Evolutionary conservation across 2,113 vertebrate species (phyloP), one percentile per base, ranked within the genome.

Genomic region (Casuarius casuarius): DNA sequence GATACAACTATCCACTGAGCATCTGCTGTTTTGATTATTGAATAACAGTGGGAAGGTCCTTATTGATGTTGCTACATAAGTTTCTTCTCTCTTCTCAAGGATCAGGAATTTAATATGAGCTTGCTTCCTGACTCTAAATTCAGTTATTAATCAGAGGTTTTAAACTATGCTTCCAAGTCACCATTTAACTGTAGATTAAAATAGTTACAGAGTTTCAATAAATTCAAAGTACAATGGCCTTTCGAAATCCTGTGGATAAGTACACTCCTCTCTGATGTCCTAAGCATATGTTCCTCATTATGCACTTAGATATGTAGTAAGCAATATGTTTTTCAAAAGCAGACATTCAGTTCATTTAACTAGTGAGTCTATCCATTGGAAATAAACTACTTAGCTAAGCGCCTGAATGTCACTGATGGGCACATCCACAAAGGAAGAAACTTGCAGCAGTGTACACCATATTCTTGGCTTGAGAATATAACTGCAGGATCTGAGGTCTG

Each of bases 11-110:
- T 94, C 86, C 84, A 76, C 77, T 82, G 66, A 95, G 77, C 84
- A 82, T 89, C 89, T 90, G 66, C 78, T 95, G 58, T 95, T 94
- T 84, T 17, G 0, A 66, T 93, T 74, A 87, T 94, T 84, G 93
- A 63, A 73, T 66, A 91, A 62, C 70, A 95, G 89, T 96, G 80
- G 78, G 77, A 90, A 92, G 61, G 56, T 89, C 66, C 35, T 92
- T 81, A 79, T 35, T 89, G 25, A 52, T 75, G n/a, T 18, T 46
- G 31, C 72, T 86, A 23, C 20, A 35, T 38, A 35, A 35, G 1
- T 16, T 52, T 76, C 94, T 90, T 66, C 23, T 44, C 49, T 73
- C 5, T 79, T 71, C 54, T 89, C 23, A 79, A 91, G 74, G 40
- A 66, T 72, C 6, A 66, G 48, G 23, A 68, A 72, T 92, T 87